A percentile compares a stretch with the other conserved stretches of the same genome.
phyloP scores from a whole-genome alignment of 2,113 vertebrate species.

The Tachuris rubrigastra region DNA sequence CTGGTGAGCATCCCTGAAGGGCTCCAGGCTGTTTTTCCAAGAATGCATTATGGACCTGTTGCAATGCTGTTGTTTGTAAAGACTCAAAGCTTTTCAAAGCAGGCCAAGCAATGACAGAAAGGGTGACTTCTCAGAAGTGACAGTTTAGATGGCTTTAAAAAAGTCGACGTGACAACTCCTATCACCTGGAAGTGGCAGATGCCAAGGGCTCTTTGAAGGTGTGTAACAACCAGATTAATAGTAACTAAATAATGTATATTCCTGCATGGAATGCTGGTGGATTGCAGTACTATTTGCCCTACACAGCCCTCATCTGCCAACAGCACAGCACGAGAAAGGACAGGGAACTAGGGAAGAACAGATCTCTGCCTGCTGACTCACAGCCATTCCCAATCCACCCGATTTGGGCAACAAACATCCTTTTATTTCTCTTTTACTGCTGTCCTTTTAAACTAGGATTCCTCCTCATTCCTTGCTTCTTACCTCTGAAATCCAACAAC shows the following conservation, averaged over 20 bases:
- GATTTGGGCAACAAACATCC: too few species aligned
- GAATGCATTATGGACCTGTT: rapidly evolving
- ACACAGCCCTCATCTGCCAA: too few species aligned
- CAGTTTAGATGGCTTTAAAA: not conserved
- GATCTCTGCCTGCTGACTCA: not conserved
- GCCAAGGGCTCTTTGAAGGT: not conserved
- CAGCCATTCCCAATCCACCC: not conserved
- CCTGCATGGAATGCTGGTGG: not conserved
- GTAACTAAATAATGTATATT: not conserved
- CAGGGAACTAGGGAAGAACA: not conserved
- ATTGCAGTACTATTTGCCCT: not conserved
- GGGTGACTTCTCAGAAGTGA: not conserved
- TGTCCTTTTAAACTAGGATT: not conserved
- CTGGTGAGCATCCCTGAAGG: not conserved
- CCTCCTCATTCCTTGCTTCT: not conserved
- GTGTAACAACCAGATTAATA: not conserved
- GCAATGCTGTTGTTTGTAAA: rapidly evolving
- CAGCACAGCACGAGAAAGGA: not conserved
- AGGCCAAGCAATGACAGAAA: not conserved
- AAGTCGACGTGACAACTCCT: rapidly evolving
- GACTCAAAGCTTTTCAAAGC: not conserved
- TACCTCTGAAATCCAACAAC: not conserved
- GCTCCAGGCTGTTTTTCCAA: not conserved
- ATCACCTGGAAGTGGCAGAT: not conserved
- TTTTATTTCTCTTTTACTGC: not conserved